Percentiles rank a stretch among this genome's conserved stretches.
Evolutionary conservation across 2,888 invertebrate species (phyloP).

Genomic region (Dryocosmus kuriphilus): DNA sequence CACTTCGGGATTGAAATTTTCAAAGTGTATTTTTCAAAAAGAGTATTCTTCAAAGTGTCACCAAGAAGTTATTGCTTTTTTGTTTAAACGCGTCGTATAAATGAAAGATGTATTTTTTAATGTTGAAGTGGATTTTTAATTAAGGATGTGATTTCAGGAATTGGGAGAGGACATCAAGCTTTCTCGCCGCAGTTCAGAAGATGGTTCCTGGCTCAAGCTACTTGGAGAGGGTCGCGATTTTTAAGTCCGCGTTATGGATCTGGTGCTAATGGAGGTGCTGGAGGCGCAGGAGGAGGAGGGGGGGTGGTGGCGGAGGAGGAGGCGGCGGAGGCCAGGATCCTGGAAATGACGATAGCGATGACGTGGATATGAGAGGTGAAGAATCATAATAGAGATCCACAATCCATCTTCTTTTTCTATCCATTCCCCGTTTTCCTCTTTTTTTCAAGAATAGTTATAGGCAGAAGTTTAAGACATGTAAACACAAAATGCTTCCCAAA

Average conservation of each 20-base stretch:
- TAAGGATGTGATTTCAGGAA: constrained; percentile 42
- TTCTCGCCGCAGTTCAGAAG: constrained; percentile 55
- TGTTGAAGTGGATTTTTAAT: background rate
- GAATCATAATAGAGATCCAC: background rate
- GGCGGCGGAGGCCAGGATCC: constrained; percentile 61
- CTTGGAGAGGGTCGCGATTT: constrained; percentile 53
- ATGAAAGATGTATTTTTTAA: background rate
- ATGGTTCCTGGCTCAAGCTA: constrained; percentile 57
- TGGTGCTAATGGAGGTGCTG: constrained; percentile 49
- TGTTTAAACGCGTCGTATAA: too few relatives aligned
- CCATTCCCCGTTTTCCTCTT: too few relatives aligned
- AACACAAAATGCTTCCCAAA: too few relatives aligned
- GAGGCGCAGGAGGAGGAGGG: constrained; percentile 52
- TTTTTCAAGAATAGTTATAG: too few relatives aligned
- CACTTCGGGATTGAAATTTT: too few relatives aligned
- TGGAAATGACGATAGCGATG: constrained; percentile 71
- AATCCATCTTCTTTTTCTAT: too few relatives aligned
- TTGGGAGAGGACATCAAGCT: constrained; percentile 45
- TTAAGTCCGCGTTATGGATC: constrained; percentile 50
- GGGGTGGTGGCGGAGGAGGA: constrained; percentile 48
- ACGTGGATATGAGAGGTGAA: constrained; percentile 67
- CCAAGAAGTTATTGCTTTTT: too few relatives aligned
- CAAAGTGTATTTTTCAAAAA: too few relatives aligned
- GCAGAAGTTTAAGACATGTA: too few relatives aligned
- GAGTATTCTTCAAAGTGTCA: background rate